Conservation (phyloP, 1,140 invertebrate genomes). For the Meloidogyne exigua region DNA sequence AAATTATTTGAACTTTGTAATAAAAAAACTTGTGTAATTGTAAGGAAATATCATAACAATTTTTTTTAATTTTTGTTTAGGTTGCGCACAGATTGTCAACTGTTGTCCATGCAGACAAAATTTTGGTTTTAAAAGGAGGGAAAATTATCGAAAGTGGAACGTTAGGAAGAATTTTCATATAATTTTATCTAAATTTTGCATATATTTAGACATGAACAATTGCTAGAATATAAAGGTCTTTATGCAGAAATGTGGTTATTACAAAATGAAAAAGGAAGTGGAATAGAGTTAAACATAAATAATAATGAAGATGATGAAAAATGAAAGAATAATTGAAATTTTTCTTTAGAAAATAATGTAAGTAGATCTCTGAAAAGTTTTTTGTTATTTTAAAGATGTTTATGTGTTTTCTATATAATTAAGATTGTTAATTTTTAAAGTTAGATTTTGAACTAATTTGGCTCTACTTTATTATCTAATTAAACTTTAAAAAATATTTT, state of each 20-base stretch:
- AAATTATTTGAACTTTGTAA: conserved; percentile 68
- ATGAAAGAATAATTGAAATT: too few species aligned
- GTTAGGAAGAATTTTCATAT: conserved; percentile 30
- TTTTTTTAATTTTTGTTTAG: conserved; percentile 1
- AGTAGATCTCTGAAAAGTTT: too few species aligned
- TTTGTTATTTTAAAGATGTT: too few species aligned
- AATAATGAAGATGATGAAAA: neutral
- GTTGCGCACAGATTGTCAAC: conserved; percentile 49
- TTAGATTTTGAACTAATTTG: too few species aligned
- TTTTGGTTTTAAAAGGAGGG: conserved; percentile 54
- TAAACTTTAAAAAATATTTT: too few species aligned
- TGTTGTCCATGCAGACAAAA: conserved; percentile 49
- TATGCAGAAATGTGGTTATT: conserved; percentile 51
- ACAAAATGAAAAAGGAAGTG: conserved; percentile 31
- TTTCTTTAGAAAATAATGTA: too few species aligned
- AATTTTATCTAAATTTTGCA: conserved; percentile 19
- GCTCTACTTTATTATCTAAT: too few species aligned
- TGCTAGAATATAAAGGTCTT: conserved; percentile 40
- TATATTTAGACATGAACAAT: conserved; percentile 44
- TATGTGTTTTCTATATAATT: too few species aligned
- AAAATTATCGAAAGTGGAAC: conserved; percentile 51
- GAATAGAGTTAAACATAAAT: neutral
- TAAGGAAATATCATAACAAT: conserved; percentile 10
- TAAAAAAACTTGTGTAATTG: conserved; percentile 69
- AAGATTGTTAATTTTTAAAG: too few species aligned